These are phyloP conservation scores for Spheniscus mendiculus DNA, from an alignment of 2,113 vertebrate species.

Conservation along the genomic window DNA sequence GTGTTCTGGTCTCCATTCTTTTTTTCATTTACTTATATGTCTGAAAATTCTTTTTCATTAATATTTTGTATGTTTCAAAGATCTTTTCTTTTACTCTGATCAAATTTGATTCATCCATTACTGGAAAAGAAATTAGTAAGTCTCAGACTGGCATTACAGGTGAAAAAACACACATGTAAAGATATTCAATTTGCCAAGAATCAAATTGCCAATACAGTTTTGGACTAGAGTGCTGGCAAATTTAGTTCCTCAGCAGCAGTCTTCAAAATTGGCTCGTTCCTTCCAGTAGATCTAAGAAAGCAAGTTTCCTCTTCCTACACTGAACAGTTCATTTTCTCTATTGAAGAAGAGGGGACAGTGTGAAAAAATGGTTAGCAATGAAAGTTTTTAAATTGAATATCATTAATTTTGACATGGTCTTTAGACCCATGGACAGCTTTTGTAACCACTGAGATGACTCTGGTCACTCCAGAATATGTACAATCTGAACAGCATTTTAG, in stretches of 20 bases:
- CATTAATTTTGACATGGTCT: not conserved
- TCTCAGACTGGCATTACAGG: not conserved
- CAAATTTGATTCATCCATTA: not conserved
- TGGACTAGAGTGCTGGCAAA: not conserved
- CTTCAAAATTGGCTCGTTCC: not conserved
- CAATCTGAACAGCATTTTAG: not conserved
- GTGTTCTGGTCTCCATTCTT: not conserved
- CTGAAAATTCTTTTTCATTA: not conserved
- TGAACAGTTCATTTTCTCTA: not conserved
- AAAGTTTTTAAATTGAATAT: not conserved
- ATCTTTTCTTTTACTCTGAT: not conserved
- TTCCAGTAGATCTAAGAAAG: not conserved
- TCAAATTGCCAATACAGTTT: not conserved
- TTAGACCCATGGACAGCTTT: not conserved
- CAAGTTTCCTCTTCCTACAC: not conserved
- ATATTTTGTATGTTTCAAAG: not conserved
- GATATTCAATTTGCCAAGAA: not conserved
- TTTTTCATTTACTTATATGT: not conserved
- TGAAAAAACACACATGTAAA: not conserved
- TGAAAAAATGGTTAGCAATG: not conserved
- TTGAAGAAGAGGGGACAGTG: not conserved
- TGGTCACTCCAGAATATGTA: not conserved
- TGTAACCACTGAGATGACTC: not conserved
- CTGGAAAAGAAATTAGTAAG: not conserved
- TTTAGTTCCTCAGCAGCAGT: not conserved